Evolutionary conservation across 2,113 vertebrate species (phyloP).

Genomic region (Hemiscyllium ocellatum): DNA sequence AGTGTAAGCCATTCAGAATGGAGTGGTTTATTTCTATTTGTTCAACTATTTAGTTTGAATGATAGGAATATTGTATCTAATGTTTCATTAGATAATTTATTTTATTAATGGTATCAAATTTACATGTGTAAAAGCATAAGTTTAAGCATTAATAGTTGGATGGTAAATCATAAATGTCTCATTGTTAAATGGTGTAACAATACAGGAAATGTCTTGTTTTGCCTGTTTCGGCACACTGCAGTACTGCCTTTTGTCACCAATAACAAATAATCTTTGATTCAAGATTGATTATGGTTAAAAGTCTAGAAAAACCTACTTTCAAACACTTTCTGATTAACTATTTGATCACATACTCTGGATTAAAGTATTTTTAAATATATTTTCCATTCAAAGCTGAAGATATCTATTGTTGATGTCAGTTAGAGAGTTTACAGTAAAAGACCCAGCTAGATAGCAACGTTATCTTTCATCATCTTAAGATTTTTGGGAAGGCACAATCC

Average conservation of each 20-base stretch:
- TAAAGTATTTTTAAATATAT: background rate
- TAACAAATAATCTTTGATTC: background rate
- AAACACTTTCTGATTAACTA: background rate
- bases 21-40: slow-evolving; percentile 4
- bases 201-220: background rate
- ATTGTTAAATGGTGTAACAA: background rate
- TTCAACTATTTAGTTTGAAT: slow-evolving; percentile 1
- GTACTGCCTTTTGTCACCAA: background rate
- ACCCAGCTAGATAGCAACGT: background rate
- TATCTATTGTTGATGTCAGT: background rate
- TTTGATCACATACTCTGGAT: background rate
- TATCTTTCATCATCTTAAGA: slow-evolving; percentile 2
- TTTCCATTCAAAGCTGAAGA: background rate
- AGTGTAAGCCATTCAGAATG: background rate
- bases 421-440: background rate
- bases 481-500: background rate
- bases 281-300: background rate
- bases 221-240: background rate
- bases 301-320: background rate
- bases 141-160: background rate
- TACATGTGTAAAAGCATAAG: slow-evolving; percentile 9
- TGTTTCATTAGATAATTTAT: background rate
- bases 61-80: slow-evolving; percentile 16
- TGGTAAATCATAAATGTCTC: slow-evolving; percentile 2
- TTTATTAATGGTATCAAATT: background rate